Conservation (phyloP, 2,113 vertebrate genomes). For the Rhadina sibilatrix region DNA sequence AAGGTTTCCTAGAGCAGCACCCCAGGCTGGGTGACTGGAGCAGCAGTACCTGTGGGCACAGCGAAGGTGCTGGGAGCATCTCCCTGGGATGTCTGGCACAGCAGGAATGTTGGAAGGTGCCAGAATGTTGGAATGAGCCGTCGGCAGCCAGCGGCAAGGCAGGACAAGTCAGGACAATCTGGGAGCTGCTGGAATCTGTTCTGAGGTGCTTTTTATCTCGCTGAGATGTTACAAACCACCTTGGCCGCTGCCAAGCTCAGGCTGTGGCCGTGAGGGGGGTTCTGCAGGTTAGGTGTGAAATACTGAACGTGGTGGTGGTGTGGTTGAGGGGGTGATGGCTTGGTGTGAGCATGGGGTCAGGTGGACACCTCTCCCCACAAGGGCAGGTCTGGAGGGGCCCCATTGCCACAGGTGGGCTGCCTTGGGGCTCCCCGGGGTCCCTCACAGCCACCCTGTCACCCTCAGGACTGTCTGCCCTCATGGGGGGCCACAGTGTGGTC, state of each 20-base stretch:
- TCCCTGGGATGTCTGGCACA: accelerated
- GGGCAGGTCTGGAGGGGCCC: too few relatives aligned
- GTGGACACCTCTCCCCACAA: too few relatives aligned
- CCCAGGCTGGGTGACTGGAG: neutral
- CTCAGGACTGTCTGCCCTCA: neutral
- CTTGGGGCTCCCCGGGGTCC: too few relatives aligned
- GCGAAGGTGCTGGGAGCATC: accelerated
- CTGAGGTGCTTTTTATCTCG: neutral
- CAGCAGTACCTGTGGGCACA: neutral
- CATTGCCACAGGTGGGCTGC: accelerated
- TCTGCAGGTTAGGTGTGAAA: neutral
- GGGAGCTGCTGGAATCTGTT: neutral
- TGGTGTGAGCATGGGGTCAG: neutral
- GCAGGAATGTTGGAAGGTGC: neutral
- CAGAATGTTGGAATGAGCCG: neutral
- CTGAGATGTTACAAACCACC: neutral
- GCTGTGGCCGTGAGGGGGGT: accelerated
- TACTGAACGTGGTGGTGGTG: accelerated
- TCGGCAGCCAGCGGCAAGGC: accelerated
- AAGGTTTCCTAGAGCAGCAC: neutral
- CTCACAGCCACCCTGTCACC: neutral
- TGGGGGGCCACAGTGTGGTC: accelerated
- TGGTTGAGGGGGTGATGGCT: accelerated
- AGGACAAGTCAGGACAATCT: neutral
- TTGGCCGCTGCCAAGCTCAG: neutral